Evolutionary conservation across 2,113 vertebrate species (phyloP), one percentile per base, ranked within the genome.

Genomic region (Rafetus swinhoei): DNA sequence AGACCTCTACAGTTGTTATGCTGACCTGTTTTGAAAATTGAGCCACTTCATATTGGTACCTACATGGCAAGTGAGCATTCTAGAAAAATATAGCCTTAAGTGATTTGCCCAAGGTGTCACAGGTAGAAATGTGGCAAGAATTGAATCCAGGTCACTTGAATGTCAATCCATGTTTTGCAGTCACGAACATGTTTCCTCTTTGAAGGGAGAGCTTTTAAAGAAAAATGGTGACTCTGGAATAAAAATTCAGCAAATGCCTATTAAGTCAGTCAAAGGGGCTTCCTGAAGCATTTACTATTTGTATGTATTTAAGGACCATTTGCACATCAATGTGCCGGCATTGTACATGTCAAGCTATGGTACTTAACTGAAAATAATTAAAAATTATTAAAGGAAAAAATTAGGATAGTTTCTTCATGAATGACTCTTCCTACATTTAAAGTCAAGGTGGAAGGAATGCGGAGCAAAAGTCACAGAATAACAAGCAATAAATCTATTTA

Each of bases 11-110:
- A 50, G 81, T 15, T 85, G 52, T 18, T 35, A 53, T 92, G 39
- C 22, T 60, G 86, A 82, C 87, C 83, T 87, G 74, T 19, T 90
- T 86, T 96, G 82, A 89, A 90, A 89, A 86, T 83, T 86, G 85
- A 69, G 82, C 74, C 95, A 79, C 88, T 95, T 95, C 65, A 2
- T 94, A 86, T 85, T 93, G 90, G 88, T 76, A 50, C 85, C 93
- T 96, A 10, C 90, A 92, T 86, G 72, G 81, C 86, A 88, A 59
- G 88, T 92, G 93, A 93, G 94, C 90, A 94, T 96, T 97, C 93
- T 96, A 35, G 93, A 95, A 94, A 90, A 93, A 85, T 90, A 21
- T 95, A 94, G 93, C 95, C 92, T 94, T 95, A 82, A 90, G 83
- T 93, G 95, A 92, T 95, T 96, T 95, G 50, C 29, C 82, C 86